These are phyloP conservation scores for Nudaria mundana DNA, from an alignment of 2,888 invertebrate genomes.

Conservation along the genomic window DNA sequence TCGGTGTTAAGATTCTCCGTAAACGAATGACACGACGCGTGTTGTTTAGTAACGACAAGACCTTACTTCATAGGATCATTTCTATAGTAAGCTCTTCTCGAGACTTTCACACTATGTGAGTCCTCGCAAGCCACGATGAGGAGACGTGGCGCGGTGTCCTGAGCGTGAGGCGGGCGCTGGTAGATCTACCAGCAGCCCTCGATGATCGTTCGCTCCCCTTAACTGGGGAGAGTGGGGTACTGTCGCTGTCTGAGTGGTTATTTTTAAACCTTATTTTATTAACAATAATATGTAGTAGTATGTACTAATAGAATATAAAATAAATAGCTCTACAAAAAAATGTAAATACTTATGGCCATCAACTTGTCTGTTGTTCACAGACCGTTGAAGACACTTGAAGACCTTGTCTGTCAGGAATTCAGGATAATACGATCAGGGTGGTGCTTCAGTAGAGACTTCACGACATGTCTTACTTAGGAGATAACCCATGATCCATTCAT, in stretches of 20 bases:
- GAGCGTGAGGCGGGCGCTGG: conserved; percentile 39
- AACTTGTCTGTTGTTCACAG: no score
- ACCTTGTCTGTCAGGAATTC: no score
- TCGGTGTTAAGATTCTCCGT: conserved; percentile 10
- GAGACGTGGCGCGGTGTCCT: conserved; percentile 39
- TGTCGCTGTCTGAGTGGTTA: conserved; percentile 27
- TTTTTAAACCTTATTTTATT: conserved; percentile 11
- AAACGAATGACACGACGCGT: conserved; percentile 8
- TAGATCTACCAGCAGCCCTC: conserved; percentile 29
- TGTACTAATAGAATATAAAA: no score
- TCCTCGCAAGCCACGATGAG: conserved; percentile 36
- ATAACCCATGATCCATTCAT: no score
- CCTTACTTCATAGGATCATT: conserved; percentile 43
- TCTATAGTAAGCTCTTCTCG: conserved; percentile 46
- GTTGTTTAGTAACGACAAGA: conserved; percentile 14
- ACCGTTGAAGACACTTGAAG: no score
- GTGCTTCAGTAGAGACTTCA: no score
- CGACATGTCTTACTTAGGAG: no score
- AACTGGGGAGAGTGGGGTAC: conserved; percentile 22
- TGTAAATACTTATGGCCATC: no score
- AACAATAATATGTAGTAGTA: no score
- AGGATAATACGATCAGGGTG: no score
- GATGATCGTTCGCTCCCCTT: conserved; percentile 42
- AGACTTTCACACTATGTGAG: conserved; percentile 38
- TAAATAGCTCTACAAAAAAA: no score